phyloP scores from a whole-genome alignment of 2,797 vertebrate genomes.

The Propithecus deckenii region DNA sequence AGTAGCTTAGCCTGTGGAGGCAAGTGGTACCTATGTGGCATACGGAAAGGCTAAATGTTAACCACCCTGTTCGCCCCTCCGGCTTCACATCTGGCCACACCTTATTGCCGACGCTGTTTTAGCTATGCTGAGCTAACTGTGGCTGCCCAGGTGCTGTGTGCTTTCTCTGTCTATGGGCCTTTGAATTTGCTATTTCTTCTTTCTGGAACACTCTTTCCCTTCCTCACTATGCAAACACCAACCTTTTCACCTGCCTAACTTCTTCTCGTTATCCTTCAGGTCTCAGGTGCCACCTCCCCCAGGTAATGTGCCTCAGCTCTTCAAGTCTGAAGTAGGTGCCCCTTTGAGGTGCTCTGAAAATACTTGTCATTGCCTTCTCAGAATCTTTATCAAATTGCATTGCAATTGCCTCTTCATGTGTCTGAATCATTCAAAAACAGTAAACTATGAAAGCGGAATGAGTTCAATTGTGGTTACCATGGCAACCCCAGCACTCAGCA shows the following conservation, averaged over 20 bases:
- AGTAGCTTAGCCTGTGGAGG: not conserved
- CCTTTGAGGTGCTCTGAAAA: not conserved
- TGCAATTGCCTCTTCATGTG: not conserved
- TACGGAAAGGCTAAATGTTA: not conserved
- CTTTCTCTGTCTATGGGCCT: not conserved
- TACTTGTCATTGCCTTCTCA: not conserved
- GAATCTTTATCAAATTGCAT: slow-evolving; percentile 32
- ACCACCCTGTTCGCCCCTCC: not conserved
- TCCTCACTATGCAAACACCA: not conserved
- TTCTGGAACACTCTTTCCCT: not conserved
- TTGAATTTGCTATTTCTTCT: not conserved
- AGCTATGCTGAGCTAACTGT: not conserved
- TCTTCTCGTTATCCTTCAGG: not conserved
- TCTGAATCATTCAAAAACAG: slow-evolving; percentile 45
- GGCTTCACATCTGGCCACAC: not conserved
- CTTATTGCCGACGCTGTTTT: not conserved
- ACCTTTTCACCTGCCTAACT: not conserved
- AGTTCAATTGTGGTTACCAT: slow-evolving; percentile 37
- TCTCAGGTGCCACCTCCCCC: not conserved
- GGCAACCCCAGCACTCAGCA: slow-evolving; percentile 20
- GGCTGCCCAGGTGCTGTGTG: not conserved
- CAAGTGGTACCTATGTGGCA: not conserved
- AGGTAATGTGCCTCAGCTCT: not conserved
- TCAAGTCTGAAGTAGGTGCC: not conserved
- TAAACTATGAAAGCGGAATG: slow-evolving; percentile 24